Conservation (phyloP, 2,888 invertebrate genomes). For the Noctua comes region DNA sequence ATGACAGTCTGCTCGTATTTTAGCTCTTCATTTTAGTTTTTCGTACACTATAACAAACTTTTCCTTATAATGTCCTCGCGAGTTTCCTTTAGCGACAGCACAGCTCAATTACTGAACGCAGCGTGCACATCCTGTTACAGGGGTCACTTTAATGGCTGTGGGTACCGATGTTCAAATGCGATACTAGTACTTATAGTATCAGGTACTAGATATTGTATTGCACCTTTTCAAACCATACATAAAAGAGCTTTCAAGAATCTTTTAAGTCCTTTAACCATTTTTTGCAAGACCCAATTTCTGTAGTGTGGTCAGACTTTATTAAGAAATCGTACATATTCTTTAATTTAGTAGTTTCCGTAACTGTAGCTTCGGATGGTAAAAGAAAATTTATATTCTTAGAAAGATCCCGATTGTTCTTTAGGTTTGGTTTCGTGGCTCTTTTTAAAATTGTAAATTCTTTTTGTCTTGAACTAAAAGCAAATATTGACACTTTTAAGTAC, state of each 20-base stretch:
- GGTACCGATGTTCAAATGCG: constrained; percentile 8
- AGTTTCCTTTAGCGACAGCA: constrained; percentile 41
- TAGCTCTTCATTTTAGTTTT: constrained; percentile 7
- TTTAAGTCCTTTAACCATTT: background rate
- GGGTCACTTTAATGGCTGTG: constrained; percentile 50
- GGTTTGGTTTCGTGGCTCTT: too few species aligned
- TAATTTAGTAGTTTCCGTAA: background rate
- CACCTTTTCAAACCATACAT: background rate
- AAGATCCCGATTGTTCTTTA: background rate
- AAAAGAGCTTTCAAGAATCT: background rate
- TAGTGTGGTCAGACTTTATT: background rate
- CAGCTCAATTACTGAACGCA: constrained; percentile 47
- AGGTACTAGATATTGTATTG: background rate
- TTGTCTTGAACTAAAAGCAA: too few species aligned
- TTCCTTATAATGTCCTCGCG: constrained; percentile 45
- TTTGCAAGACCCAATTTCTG: background rate
- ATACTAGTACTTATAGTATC: constrained; percentile 10
- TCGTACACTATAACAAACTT: background rate
- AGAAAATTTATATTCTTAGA: background rate
- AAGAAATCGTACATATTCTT: background rate
- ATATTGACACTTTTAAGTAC: too few species aligned
- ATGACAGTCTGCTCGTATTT: background rate
- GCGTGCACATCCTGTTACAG: constrained; percentile 45
- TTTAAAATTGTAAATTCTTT: too few species aligned
- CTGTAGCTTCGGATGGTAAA: background rate